Percentiles rank a stretch among this genome's conserved stretches.
phyloP scores from a whole-genome alignment of 2,888 invertebrate species.

The Orthosia cruda region DNA sequence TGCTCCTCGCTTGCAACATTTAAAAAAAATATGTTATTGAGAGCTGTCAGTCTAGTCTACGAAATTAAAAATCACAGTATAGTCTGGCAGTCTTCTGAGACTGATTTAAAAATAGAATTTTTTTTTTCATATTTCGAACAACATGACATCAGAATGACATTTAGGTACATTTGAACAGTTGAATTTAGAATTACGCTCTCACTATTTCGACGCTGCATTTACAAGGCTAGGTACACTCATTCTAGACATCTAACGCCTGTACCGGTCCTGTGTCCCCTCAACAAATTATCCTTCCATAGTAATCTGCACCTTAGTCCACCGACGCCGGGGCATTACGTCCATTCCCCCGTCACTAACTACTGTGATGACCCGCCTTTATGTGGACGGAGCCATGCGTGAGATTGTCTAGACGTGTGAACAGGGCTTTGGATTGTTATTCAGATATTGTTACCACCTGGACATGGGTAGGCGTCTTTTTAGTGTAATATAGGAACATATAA shows the following conservation, averaged over 20 bases:
- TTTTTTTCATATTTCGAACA: constrained; percentile 3
- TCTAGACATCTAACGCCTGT: not conserved
- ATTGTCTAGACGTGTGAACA: constrained; percentile 33
- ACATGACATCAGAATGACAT: not conserved
- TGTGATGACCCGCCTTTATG: constrained; percentile 55
- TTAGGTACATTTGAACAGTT: not conserved
- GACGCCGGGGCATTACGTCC: constrained; percentile 34
- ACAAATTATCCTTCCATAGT: constrained; percentile 43
- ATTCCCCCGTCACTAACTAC: constrained; percentile 51
- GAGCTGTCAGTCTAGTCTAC: too few species aligned
- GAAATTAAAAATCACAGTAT: too few species aligned
- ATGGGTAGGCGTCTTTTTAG: not conserved
- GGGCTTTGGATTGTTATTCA: constrained; percentile 16
- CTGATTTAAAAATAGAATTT: not conserved
- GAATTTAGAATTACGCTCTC: not conserved
- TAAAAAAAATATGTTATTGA: too few species aligned
- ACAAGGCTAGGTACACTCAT: not conserved
- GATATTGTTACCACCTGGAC: constrained; percentile 5
- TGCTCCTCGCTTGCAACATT: too few species aligned
- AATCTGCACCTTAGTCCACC: constrained; percentile 32
- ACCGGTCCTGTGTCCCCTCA: not conserved
- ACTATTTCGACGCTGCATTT: not conserved
- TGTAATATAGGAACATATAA: not conserved
- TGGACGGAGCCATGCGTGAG: constrained; percentile 38
- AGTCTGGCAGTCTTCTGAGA: not conserved